Evolutionary conservation across 2,888 invertebrate species (phyloP), one percentile per base, ranked within the genome.

Genomic region (Scaptomyza tumidula): DNA sequence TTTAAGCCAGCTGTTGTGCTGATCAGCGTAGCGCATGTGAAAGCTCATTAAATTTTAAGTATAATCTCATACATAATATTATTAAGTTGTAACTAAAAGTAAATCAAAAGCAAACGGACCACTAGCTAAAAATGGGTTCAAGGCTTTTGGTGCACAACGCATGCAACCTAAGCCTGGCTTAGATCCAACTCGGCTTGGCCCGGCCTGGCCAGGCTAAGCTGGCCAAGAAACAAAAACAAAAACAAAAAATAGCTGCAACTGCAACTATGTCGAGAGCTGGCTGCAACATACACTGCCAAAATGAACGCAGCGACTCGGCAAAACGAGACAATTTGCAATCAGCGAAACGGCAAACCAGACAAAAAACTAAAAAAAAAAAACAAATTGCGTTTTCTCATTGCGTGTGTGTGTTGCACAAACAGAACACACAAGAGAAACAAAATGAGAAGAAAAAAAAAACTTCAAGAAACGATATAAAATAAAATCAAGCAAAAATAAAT

Each of bases 271-370:
- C 56, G 58, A 67, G 61, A 75, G 60, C 62, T 80, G 61, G 62
- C 60, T 55, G 58, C 55, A 49, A 71, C 60, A 68, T 66, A 78
- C 70, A 65, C 70, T 68, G 76, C 86, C 86, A 83, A 87, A 86
- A 69, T 56, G 69, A 83, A 80, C 66, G 67, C 59, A 69, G 68
- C n/a, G 65, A 68, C 69, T 76, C 67, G 49, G 58, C 69, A 55
- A 74, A 83, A 69, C 83, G 75, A 86, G 86, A 84, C 88, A 88
- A 84, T 84, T 84, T 84, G 85, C 88, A 88, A 88, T 88, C 81
- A 75, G 75, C 78, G 66, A 78, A 82, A 87, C 81, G 61, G 80
- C 71, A 79, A 83, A 83, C 72, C 78, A 86, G 73, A 41, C 16
- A 41, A 16, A 16, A 37, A 6, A 35, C 35, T 13, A 35, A 35